Evolutionary conservation across 1,140 invertebrate species (phyloP), one percentile per base, ranked within the genome.

Genomic region (Microvelia longipes): DNA sequence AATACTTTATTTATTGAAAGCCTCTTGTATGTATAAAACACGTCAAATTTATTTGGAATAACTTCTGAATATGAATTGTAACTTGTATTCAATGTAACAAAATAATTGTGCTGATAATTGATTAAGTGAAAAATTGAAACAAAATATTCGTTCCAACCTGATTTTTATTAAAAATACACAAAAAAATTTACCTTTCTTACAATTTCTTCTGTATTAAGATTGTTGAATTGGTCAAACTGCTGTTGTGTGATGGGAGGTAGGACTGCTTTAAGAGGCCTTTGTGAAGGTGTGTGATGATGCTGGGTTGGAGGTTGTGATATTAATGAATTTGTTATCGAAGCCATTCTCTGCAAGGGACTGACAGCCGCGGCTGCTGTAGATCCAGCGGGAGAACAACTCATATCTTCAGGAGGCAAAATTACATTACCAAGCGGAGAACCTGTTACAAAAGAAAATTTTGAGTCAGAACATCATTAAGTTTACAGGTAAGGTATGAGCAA

Each of bases 141-240:
- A n/a, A n/a, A n/a, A n/a, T n/a, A n/a, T n/a, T n/a, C n/a, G n/a
- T n/a, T n/a, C n/a, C n/a, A n/a, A n/a, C n/a, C n/a, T n/a, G n/a
- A n/a, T n/a, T n/a, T n/a, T n/a, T n/a, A n/a, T n/a, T n/a, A n/a
- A n/a, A n/a, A n/a, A n/a, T n/a, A n/a, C n/a, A n/a, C n/a, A n/a
- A n/a, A n/a, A n/a, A n/a, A n/a, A 25, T 77, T 79, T 78, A 88
- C 93, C 81, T 92, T 91, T 74, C 95, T 91, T 28, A 99, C 97
- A 73, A 99, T 94, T 73, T 98, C 95, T 82, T 99, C 96, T 0
- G 97, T 99, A 78, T 98, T 98, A 64, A 99, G 85, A 79, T 96
- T 96, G 77, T 96, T 94, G 83, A 97, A 99, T 79, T 94, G 88
- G 80, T 99, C 96, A 80, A 99, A 98, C 78, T 99, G 95, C 77